phyloP scores from a whole-genome alignment of 2,113 vertebrate genomes.

The Todiramphus saurophagus region DNA sequence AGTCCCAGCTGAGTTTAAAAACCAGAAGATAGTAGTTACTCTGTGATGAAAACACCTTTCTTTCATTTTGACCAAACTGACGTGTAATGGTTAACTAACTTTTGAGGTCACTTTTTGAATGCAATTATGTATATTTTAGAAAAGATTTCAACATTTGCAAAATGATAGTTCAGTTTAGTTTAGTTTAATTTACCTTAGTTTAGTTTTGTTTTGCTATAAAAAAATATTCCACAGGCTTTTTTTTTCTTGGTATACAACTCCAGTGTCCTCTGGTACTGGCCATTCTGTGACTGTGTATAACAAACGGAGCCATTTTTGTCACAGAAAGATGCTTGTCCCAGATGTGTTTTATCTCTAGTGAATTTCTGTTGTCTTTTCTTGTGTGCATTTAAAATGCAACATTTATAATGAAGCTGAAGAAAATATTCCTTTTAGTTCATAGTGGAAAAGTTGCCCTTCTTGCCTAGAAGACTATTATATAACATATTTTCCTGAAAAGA shows the following conservation, averaged over 20 bases:
- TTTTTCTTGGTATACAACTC: neutral
- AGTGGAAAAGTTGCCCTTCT: neutral
- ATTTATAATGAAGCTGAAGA: neutral
- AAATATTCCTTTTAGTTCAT: neutral
- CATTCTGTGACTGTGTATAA: neutral
- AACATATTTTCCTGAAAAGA: neutral
- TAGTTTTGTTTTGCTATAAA: neutral
- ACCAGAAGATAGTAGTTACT: neutral
- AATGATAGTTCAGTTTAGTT: neutral
- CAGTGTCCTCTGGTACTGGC: neutral
- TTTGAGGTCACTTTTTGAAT: neutral
- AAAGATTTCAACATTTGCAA: neutral
- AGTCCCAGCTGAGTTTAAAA: neutral
- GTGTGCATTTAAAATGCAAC: neutral
- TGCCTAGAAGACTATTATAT: neutral
- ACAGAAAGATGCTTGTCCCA: neutral
- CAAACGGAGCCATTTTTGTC: neutral
- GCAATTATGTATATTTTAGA: neutral
- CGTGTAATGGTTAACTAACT: neutral
- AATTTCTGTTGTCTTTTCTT: neutral
- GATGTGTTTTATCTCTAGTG: neutral
- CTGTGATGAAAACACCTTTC: neutral
- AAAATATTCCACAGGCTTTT: neutral
- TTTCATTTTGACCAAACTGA: neutral
- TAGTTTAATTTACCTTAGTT: neutral